Evolutionary conservation across 1,140 invertebrate genomes (phyloP), one percentile per base, ranked within the genome.

Genomic region (Aphelinus atriplicis): DNA sequence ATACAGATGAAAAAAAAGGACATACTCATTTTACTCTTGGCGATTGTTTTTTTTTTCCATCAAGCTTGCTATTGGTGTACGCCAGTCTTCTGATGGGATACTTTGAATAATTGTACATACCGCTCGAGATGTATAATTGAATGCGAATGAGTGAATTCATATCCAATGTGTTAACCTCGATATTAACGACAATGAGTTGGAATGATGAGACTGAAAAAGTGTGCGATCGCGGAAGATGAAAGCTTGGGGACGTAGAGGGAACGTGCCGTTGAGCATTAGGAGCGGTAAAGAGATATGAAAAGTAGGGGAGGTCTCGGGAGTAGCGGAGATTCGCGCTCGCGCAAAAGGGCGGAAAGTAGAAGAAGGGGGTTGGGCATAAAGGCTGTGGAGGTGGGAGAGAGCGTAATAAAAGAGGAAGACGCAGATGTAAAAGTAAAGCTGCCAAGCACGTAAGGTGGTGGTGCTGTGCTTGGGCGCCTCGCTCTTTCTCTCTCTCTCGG

Each of bases 351-450:
- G 63, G 71, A 76, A 73, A 77, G 64, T 4, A 10, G 51, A 51
- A 63, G 60, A 71, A 71, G 45, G 50, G 66, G 42, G 46, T 64
- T 71, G 61, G 45, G 51, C 50, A 42, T 7, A n/a, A 67, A 53
- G 63, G 70, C 48, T 53, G 42, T 2, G 46, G 3, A 78, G 78
- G 70, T 73, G 66, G 61, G 53, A 62, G 43, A 2, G 42, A 63
- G 64, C 62, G 61, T 73, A 81, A 77, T 76, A 78, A 77, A 78
- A 76, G 76, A 78, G 75, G 73, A 74, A 77, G 70, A 71, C 58
- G 66, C 60, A 75, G 72, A 77, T 73, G 74, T 72, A 76, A 76
- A 77, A 71, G 58, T 68, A 78, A 75, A 70, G 76, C 63, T 73
- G 78, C 26, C 60, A 45, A 71, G 73, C 71, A 75, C 60, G 71